Conservation (phyloP, 2,113 vertebrate species). For the Tinamus guttatus region DNA sequence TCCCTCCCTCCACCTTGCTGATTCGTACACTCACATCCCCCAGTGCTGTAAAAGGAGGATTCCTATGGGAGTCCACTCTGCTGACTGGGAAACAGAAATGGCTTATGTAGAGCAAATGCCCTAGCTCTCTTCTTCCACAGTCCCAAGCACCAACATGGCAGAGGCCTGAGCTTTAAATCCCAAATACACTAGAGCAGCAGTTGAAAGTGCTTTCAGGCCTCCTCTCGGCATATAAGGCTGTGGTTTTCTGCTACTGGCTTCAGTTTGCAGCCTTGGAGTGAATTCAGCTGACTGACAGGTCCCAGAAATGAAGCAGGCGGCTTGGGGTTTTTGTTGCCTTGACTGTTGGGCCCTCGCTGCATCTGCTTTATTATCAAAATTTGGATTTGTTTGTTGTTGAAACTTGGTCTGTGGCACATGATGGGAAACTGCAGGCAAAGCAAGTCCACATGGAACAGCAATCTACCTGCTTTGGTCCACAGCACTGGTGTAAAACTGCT, state of each 20-base stretch:
- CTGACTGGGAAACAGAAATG: not conserved
- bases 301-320: not conserved
- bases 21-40: not conserved
- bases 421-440: not conserved
- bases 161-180: not conserved
- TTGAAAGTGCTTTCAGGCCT: not conserved
- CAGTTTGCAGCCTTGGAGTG: not conserved
- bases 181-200: not conserved
- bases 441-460: not conserved
- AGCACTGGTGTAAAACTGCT: not conserved
- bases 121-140: not conserved
- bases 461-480: not conserved
- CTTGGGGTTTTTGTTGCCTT: not conserved
- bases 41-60: not conserved
- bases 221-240: not conserved
- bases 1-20: not conserved
- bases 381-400: not conserved
- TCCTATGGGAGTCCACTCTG: not conserved
- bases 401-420: not conserved
- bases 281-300: not conserved
- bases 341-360: not conserved
- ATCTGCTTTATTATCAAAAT: constrained; percentile 20
- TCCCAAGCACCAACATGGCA: not conserved
- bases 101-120: not conserved
- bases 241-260: not conserved